These are phyloP conservation scores for Eupithecia abbreviata DNA, from an alignment of 2,888 invertebrate species.

Conservation along the genomic window DNA sequence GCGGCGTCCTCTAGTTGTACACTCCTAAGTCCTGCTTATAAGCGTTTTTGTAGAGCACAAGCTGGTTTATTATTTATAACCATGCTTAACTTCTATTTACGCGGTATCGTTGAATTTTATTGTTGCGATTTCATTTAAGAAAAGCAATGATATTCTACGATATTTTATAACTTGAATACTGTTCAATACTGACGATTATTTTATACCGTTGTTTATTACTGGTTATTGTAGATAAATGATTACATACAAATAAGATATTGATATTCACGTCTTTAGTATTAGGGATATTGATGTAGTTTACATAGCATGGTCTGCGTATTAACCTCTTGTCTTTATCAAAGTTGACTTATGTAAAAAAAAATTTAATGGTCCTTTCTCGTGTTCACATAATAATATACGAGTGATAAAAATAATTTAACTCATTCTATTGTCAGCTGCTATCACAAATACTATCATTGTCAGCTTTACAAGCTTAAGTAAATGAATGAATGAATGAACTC, in stretches of 20 bases:
- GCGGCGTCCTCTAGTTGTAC: constrained; percentile 22
- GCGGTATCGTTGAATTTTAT: constrained; percentile 30
- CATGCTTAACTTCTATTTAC: constrained; percentile 36
- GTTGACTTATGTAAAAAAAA: too few species aligned
- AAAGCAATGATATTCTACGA: background rate
- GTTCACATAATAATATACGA: too few species aligned
- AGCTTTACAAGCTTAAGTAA: too few species aligned
- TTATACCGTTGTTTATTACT: background rate
- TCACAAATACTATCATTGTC: too few species aligned
- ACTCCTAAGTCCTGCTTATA: constrained; percentile 37
- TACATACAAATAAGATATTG: background rate
- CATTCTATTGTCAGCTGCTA: too few species aligned
- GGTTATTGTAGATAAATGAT: background rate
- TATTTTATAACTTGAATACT: background rate
- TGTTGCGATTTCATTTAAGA: constrained; percentile 19
- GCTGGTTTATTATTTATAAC: constrained; percentile 43
- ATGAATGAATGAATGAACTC: too few species aligned
- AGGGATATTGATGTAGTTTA: too few species aligned
- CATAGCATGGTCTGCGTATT: too few species aligned
- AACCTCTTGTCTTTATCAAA: too few species aligned
- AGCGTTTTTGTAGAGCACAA: constrained; percentile 43
- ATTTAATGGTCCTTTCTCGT: too few species aligned
- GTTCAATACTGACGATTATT: background rate
- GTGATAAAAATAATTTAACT: too few species aligned
- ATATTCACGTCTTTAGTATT: background rate